Evolutionary conservation across 2,797 vertebrate genomes (phyloP).

Genomic region (Pogonophryne albipinna): DNA sequence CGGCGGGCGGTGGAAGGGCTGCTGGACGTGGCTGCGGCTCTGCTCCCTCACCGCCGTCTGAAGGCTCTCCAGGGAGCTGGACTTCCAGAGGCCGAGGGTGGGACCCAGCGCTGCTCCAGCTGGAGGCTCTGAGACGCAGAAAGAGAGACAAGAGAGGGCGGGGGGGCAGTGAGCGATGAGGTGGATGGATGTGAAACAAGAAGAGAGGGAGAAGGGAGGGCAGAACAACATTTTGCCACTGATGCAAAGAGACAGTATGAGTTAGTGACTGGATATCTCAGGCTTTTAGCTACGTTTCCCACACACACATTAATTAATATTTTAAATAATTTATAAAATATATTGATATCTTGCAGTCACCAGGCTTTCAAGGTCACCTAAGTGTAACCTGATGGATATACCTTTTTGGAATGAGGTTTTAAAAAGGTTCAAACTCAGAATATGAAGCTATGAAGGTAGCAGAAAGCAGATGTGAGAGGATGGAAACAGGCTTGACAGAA

Average conservation of each 20-base stretch:
- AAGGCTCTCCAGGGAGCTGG: constrained; percentile 97
- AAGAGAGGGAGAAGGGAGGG: constrained; percentile 4
- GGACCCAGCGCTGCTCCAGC: constrained; percentile 86
- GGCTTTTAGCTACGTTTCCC: constrained; percentile 39
- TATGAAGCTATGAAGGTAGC: constrained; percentile 20
- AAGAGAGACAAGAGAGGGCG: constrained; percentile 3
- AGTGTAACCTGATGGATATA: not conserved
- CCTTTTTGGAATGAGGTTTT: not conserved
- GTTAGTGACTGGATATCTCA: constrained; percentile 35
- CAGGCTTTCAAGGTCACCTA: not conserved
- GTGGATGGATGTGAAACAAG: constrained; percentile 18
- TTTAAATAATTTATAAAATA: no score
- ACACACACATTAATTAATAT: not conserved
- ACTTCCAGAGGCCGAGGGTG: constrained; percentile 94
- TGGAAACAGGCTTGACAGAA: constrained; percentile 35
- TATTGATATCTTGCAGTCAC: no score
- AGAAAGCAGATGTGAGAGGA: not conserved
- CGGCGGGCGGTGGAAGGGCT: constrained; percentile 92
- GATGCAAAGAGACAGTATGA: constrained; percentile 35
- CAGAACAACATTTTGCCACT: constrained; percentile 25
- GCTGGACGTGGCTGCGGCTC: constrained; percentile 84
- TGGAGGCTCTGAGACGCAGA: constrained; percentile 47
- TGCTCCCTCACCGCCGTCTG: constrained; percentile 93
- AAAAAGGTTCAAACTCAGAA: constrained; percentile 5
- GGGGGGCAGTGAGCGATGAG: constrained; percentile 9